phyloP scores from a whole-genome alignment of 2,888 invertebrate genomes.

The Melanotus villosus region DNA sequence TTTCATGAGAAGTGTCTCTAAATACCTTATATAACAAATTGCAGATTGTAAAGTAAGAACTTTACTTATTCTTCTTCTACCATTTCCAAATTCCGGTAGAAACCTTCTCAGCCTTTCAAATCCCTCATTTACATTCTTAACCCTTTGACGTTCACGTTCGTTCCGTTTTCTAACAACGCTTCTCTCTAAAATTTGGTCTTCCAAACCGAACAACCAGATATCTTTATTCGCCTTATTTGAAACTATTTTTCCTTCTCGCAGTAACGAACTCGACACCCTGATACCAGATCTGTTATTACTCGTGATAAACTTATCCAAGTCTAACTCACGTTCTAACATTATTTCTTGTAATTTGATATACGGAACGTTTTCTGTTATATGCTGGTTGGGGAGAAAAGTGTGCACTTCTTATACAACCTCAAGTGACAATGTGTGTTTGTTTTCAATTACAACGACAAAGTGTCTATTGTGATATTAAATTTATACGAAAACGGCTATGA shows the following conservation, averaged over 20 bases:
- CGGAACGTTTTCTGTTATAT: not conserved
- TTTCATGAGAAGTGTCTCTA: too few relatives aligned
- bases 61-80: constrained; percentile 50
- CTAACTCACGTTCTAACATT: not conserved
- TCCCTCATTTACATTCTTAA: constrained; percentile 54
- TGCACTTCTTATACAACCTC: not conserved
- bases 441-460: constrained; percentile 17
- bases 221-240: constrained; percentile 38
- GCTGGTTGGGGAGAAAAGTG: too few relatives aligned
- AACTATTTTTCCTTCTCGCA: constrained; percentile 44
- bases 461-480: not conserved
- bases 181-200: constrained; percentile 30
- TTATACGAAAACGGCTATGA: too few relatives aligned
- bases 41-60: constrained; percentile 52
- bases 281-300: not conserved
- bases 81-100: constrained; percentile 30
- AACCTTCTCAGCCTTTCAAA: constrained; percentile 52
- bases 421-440: constrained; percentile 4
- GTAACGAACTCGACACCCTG: not conserved
- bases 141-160: constrained; percentile 51
- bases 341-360: not conserved
- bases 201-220: constrained; percentile 32
- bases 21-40: constrained; percentile 45
- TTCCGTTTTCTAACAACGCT: constrained; percentile 49
- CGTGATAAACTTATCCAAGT: not conserved